These are phyloP conservation scores for Empidonax alnorum DNA, from an alignment of 2,113 vertebrate species.

Conservation along the genomic window DNA sequence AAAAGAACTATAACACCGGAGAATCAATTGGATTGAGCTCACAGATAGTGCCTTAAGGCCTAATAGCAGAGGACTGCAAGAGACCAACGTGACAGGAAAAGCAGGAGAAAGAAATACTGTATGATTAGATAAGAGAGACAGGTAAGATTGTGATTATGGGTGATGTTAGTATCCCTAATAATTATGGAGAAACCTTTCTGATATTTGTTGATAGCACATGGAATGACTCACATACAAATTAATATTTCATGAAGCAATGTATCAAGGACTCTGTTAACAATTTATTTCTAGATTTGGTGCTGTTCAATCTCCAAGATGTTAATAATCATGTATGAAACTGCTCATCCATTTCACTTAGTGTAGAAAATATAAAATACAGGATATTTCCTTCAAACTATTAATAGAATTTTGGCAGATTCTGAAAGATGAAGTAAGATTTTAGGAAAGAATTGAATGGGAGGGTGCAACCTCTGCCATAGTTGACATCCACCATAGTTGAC, in stretches of 20 bases:
- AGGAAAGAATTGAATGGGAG: background rate
- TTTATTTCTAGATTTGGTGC: conserved; percentile 19
- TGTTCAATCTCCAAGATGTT: background rate
- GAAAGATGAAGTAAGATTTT: background rate
- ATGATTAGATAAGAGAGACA: conserved; percentile 59
- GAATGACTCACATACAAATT: conserved; percentile 36
- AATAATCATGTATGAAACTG: background rate
- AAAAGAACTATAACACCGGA: background rate
- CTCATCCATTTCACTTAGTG: background rate
- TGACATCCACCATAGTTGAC: background rate
- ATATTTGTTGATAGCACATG: background rate
- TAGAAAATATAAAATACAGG: background rate
- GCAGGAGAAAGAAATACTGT: conserved; percentile 52
- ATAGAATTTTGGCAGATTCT: background rate
- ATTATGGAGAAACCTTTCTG: conserved; percentile 61
- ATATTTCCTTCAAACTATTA: conserved; percentile 4
- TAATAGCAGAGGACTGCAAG: conserved; percentile 47
- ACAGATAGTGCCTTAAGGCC: conserved; percentile 54
- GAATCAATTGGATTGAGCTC: conserved; percentile 60
- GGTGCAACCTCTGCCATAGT: rapidly evolving
- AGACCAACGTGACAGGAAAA: conserved; percentile 43
- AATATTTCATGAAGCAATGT: conserved; percentile 32
- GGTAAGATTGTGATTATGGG: conserved; percentile 53
- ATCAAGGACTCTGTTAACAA: background rate
- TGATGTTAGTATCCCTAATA: conserved; percentile 60